Evolutionary conservation across 2,888 invertebrate genomes (phyloP).

Genomic region (Lacanobia wlatinum): DNA sequence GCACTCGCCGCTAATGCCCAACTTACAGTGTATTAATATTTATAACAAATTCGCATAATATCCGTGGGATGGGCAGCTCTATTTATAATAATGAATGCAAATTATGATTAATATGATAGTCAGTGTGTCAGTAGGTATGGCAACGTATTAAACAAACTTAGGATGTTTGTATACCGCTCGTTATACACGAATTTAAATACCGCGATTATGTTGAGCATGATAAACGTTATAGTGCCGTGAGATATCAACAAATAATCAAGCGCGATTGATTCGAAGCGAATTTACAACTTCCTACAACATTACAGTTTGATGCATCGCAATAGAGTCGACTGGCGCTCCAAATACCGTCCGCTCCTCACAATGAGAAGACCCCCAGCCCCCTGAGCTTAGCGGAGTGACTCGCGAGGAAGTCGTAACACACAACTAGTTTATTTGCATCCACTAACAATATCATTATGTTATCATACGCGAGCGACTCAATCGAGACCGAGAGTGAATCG

Average conservation of each 20-base stretch:
- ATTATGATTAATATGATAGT: slow-evolving; percentile 44
- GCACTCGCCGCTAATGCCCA: slow-evolving; percentile 41
- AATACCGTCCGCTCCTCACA: slow-evolving; percentile 44
- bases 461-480: slow-evolving; percentile 74
- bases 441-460: slow-evolving; percentile 88
- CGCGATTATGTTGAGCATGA: background rate
- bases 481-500: slow-evolving; percentile 82
- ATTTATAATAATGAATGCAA: slow-evolving; percentile 43
- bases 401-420: slow-evolving; percentile 57
- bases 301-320: slow-evolving; percentile 48
- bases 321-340: slow-evolving; percentile 45
- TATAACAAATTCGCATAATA: slow-evolving; percentile 51
- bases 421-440: slow-evolving; percentile 81
- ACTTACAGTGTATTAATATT: slow-evolving; percentile 52
- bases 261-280: slow-evolving; percentile 32
- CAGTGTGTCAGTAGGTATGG: slow-evolving; percentile 34
- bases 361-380: slow-evolving; percentile 27
- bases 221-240: slow-evolving; percentile 4
- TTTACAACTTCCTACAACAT: slow-evolving; percentile 52
- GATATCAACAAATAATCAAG: slow-evolving; percentile 39
- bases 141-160: slow-evolving; percentile 9
- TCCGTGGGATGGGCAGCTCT: slow-evolving; percentile 36
- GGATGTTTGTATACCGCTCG: background rate
- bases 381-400: background rate
- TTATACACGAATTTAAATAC: background rate